Evolutionary conservation across 2,888 invertebrate genomes (phyloP), one percentile per base, ranked within the genome.

Genomic region (Drosophila subquinaria): DNA sequence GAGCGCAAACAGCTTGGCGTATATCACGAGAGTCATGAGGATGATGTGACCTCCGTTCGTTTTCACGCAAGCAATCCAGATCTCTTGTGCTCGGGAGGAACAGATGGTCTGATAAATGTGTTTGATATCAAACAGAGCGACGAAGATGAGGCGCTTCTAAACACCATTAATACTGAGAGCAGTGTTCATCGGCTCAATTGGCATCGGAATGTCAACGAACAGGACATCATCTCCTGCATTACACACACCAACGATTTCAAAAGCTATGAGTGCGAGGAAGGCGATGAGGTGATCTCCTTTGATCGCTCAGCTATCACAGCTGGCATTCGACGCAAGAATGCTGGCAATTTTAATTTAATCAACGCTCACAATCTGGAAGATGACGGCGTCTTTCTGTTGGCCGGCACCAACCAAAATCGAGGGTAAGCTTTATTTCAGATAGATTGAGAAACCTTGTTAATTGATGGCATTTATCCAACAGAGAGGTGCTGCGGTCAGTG

Each of bases 41-140:
- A 97, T 91, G 97, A 97, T 91, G 94, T 97, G 15, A 96, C 97
- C 8, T 89, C 95, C 94, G 94, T 96, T 0, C 94, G 94, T 89
- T 98, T 97, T 92, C 96, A 97, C 94, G 94, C 95, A 59, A 92
- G 89, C 8, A 95, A 96, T 89, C 92, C 94, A 3, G 95, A 96
- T 90, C 92, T 94, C 8, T 88, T 98, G 60, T 95, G 95, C 13
- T 95, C 97, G 0, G 97, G 97, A 0, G 96, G 97, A 1, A 94
- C 95, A 0, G 98, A 98, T 92, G 97, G 98, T 0, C 94, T 98
- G 15, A 94, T 98, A 1, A 98, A 98, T 92, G 90, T 97, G 3
- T 98, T 95, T 92, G 96, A 98, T 92, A 94, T 98, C 23, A 94
- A 94, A 53, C 94, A 97, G 90, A 85, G 93, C 0, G 93, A 92